Percentiles rank a stretch among this genome's conserved stretches.
Conservation (phyloP, 2,888 invertebrate species). For the Spilosoma lubricipeda region DNA sequence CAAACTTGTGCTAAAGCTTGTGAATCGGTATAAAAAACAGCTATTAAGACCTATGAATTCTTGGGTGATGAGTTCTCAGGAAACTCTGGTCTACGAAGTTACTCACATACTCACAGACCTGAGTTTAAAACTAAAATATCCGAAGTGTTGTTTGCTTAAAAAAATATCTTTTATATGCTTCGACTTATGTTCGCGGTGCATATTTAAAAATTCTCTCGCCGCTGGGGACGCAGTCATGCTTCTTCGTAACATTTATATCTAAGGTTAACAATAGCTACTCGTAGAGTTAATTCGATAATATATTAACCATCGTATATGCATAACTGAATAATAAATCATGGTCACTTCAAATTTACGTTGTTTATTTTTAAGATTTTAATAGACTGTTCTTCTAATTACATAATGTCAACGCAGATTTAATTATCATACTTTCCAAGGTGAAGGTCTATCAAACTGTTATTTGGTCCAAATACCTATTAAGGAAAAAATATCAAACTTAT, state of each 20-base stretch:
- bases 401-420: conserved; percentile 54
- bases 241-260: conserved; percentile 26
- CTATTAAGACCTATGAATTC: no score
- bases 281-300: conserved; percentile 53
- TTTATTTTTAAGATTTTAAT: conserved; percentile 59
- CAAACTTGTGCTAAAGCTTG: no score
- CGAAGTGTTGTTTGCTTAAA: no score
- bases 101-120: no score
- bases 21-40: no score
- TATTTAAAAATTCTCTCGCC: background rate
- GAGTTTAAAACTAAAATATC: no score
- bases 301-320: conserved; percentile 66
- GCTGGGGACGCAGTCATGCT: background rate
- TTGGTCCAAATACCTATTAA: background rate
- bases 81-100: no score
- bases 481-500: background rate
- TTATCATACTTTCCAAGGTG: conserved; percentile 49
- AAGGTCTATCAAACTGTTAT: conserved; percentile 30
- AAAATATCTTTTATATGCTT: background rate
- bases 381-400: conserved; percentile 50
- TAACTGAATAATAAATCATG: conserved; percentile 72
- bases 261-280: conserved; percentile 58
- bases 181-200: background rate
- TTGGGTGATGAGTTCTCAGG: no score
- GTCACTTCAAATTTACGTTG: conserved; percentile 60